Percentiles rank a stretch among this genome's conserved stretches.
These are phyloP conservation scores for Zootoca vivipara DNA, from an alignment of 2,113 vertebrate genomes.

Conservation along the genomic window DNA sequence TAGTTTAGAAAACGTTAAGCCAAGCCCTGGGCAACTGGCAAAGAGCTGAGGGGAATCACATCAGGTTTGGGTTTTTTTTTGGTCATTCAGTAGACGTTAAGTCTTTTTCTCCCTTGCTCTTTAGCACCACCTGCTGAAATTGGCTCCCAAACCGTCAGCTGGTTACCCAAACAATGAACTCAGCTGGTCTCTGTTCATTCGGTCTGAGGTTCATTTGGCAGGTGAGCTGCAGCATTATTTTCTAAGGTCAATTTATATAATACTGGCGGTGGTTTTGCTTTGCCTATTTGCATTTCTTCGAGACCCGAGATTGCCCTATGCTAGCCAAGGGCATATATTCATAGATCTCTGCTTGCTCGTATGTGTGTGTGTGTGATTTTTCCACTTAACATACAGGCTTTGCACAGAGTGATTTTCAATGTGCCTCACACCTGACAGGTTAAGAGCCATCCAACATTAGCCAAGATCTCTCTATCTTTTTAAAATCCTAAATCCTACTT, in stretches of 20 bases:
- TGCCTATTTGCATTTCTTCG: constrained; percentile 44
- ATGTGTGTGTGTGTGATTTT: not conserved
- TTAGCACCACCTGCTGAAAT: constrained; percentile 56
- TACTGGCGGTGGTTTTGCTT: not conserved
- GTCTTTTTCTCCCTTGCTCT: not conserved
- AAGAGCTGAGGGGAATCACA: constrained; percentile 35
- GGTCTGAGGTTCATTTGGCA: constrained; percentile 44
- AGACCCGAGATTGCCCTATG: constrained; percentile 38
- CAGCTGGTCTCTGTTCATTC: constrained; percentile 49
- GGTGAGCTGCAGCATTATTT: constrained; percentile 51
- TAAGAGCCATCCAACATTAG: constrained; percentile 12
- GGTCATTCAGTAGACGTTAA: constrained; percentile 29
- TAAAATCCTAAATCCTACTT: constrained; percentile 30
- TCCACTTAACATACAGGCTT: not conserved
- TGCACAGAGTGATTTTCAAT: constrained; percentile 16
- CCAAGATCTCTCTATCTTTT: constrained; percentile 43
- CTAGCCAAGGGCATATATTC: not conserved
- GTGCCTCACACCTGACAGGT: constrained; percentile 45
- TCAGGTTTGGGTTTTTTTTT: constrained; percentile 56
- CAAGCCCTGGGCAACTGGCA: not conserved
- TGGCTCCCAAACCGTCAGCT: constrained; percentile 54
- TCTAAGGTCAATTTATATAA: constrained; percentile 47
- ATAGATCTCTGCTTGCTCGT: not conserved
- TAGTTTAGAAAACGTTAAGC: accelerated
- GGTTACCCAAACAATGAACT: constrained; percentile 57